phyloP scores from a whole-genome alignment of 2,113 vertebrate genomes.

The Colaptes auratus region DNA sequence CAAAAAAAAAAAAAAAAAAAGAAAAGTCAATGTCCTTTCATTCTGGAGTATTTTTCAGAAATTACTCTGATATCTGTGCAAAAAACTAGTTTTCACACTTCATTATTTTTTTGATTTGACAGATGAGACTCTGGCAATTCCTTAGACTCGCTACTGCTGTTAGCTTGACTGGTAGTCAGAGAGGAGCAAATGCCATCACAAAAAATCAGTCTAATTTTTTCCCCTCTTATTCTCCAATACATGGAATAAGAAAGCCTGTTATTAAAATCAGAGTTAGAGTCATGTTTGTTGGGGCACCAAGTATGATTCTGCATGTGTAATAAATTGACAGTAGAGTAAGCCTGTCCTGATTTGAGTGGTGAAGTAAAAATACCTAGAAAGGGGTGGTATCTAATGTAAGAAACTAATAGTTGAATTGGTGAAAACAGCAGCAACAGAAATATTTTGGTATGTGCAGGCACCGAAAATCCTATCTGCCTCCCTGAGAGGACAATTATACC shows the following conservation, averaged over 20 bases:
- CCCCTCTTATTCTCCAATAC: not conserved
- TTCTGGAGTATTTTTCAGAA: not conserved
- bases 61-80: not conserved
- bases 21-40: not conserved
- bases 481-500: not conserved
- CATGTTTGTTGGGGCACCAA: not conserved
- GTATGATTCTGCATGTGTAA: not conserved
- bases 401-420: not conserved
- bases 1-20: not conserved
- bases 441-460: not conserved
- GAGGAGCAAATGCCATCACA: not conserved
- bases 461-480: not conserved
- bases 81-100: not conserved
- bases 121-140: not conserved
- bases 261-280: constrained; percentile 15
- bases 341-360: not conserved
- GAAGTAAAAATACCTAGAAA: not conserved
- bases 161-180: not conserved
- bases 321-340: not conserved
- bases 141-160: not conserved
- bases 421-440: not conserved
- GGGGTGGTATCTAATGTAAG: not conserved
- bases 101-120: constrained; percentile 8
- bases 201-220: not conserved
- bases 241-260: not conserved